Evolutionary conservation across 2,113 vertebrate genomes (phyloP).

Genomic region (Diphyllodes magnificus): DNA sequence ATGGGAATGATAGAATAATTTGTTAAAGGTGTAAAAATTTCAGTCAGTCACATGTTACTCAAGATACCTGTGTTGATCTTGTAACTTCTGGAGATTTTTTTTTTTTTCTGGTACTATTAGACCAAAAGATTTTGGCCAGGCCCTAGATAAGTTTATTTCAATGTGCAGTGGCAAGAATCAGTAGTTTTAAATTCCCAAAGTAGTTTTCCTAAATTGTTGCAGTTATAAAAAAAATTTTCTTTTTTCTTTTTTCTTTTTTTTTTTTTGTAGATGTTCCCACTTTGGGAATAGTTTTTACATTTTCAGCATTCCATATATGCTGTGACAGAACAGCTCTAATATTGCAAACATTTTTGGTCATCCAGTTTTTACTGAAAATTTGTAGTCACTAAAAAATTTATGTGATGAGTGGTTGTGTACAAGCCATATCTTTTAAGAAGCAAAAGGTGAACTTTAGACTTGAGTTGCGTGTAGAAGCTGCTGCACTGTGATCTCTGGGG

Average conservation of each 20-base stretch:
- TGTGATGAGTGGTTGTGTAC: neutral
- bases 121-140: neutral
- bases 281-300: neutral
- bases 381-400: neutral
- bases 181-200: neutral
- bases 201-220: neutral
- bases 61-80: neutral
- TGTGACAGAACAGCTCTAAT: neutral
- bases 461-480: accelerated
- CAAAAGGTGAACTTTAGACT: neutral
- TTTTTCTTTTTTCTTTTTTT: neutral
- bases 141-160: neutral
- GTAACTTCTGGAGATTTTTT: neutral
- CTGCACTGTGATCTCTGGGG: neutral
- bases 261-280: neutral
- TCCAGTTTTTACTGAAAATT: neutral
- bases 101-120: neutral
- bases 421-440: neutral
- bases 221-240: neutral
- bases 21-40: neutral
- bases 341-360: accelerated
- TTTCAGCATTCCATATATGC: neutral
- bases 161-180: neutral
- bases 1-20: neutral
- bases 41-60: neutral